A percentile compares a stretch with the other conserved stretches of the same genome.
phyloP scores from a whole-genome alignment of 2,888 invertebrate genomes.

The Drosophila ochracea region DNA sequence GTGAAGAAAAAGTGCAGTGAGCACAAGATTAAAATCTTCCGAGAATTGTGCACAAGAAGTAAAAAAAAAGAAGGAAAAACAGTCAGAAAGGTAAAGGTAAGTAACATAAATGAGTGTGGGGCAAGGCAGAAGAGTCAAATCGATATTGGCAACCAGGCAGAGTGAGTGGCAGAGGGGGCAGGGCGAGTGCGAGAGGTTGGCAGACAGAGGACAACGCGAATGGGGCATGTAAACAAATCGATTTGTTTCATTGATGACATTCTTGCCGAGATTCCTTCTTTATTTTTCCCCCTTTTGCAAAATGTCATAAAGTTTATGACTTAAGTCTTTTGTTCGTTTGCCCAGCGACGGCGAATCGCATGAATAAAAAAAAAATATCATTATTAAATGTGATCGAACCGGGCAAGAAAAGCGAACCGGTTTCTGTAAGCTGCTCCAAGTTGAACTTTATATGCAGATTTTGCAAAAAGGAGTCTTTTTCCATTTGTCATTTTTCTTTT shows the following conservation, averaged over 20 bases:
- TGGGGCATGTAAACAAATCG: slow-evolving; percentile 83
- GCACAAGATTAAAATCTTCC: slow-evolving; percentile 80
- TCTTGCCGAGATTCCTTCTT: slow-evolving; percentile 75
- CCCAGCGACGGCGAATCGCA: slow-evolving; percentile 30
- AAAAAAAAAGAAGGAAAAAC: slow-evolving; percentile 40
- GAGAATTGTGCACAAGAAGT: slow-evolving; percentile 72
- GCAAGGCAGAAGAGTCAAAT: slow-evolving; percentile 68
- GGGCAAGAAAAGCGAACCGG: slow-evolving; percentile 39
- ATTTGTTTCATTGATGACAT: slow-evolving; percentile 85
- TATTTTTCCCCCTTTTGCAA: slow-evolving; percentile 51
- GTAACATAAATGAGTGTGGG: slow-evolving; percentile 70
- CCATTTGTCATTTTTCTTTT: slow-evolving; percentile 15
- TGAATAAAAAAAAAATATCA: slow-evolving; percentile 61
- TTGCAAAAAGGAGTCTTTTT: slow-evolving; percentile 18
- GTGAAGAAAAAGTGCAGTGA: slow-evolving; percentile 46
- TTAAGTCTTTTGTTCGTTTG: slow-evolving; percentile 83
- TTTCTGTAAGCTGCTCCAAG: slow-evolving; percentile 29
- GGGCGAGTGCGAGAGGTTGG: too few relatives aligned
- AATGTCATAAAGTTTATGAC: slow-evolving; percentile 85
- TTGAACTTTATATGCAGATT: slow-evolving; percentile 63
- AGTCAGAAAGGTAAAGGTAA: slow-evolving; percentile 53
- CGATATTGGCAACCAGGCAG: slow-evolving; percentile 60
- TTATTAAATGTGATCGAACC: slow-evolving; percentile 71
- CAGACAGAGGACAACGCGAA: slow-evolving; percentile 35
- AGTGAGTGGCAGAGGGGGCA: not conserved